A percentile compares a stretch with the other conserved stretches of the same genome.
These are phyloP conservation scores for Heliocidaris tuberculata DNA, from an alignment of 35 echinoderm and acorn worm species.

Conservation along the genomic window DNA sequence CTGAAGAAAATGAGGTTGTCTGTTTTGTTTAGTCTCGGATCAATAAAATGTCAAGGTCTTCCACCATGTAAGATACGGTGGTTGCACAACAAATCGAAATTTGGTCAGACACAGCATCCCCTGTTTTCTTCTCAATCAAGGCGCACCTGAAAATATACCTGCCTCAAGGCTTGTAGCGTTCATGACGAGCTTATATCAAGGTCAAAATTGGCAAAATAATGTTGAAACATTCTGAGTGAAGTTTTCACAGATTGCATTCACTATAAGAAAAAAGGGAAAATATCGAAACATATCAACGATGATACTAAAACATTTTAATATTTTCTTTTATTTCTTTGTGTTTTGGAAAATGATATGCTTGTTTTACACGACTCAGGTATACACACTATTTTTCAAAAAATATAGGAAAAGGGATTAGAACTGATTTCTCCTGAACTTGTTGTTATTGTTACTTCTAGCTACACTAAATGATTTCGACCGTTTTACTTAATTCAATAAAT, in stretches of 20 bases:
- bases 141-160: neutral
- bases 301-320: neutral
- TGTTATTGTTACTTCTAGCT: neutral
- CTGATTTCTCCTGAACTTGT: neutral
- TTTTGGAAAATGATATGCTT: neutral
- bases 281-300: too few species aligned
- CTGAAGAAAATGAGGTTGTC: neutral
- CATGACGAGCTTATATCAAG: too few species aligned
- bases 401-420: neutral
- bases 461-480: neutral
- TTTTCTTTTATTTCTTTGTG: neutral
- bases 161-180: neutral
- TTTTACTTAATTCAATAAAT: too few species aligned
- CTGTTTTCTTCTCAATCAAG: neutral
- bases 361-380: neutral
- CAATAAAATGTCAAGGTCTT: neutral
- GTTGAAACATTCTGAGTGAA: too few species aligned
- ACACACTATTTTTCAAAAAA: neutral
- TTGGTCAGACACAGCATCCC: neutral
- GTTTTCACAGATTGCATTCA: too few species aligned
- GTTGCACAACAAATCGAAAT: neutral
- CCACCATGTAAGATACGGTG: neutral
- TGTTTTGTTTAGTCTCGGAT: neutral
- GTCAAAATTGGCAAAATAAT: too few species aligned
- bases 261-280: too few species aligned